Percentiles rank a stretch among this genome's conserved stretches.
These are phyloP conservation scores for Neoaliturus tenellus DNA, from an alignment of 2,888 invertebrate species.

Conservation along the genomic window DNA sequence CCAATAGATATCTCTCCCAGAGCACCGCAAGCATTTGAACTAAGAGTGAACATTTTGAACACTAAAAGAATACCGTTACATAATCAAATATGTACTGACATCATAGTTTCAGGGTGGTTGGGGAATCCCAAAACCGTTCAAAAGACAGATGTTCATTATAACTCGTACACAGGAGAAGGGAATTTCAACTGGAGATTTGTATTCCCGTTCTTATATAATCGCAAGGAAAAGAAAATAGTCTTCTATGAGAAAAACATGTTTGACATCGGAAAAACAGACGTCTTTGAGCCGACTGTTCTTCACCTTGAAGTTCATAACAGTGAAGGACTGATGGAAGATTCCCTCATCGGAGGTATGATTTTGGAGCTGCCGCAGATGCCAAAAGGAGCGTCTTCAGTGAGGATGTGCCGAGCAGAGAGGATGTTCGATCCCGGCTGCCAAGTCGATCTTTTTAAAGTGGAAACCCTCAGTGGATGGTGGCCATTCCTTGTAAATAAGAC, in stretches of 20 bases:
- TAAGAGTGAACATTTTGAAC: conserved; percentile 82
- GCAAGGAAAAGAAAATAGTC: conserved; percentile 85
- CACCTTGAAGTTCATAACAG: conserved; percentile 90
- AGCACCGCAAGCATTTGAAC: conserved; percentile 80
- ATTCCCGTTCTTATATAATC: conserved; percentile 86
- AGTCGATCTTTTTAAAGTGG: conserved; percentile 71
- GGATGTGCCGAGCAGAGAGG: neutral
- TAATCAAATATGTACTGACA: conserved; percentile 84
- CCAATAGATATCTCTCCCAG: conserved; percentile 87
- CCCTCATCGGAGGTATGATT: conserved; percentile 81
- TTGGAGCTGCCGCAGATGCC: conserved; percentile 79
- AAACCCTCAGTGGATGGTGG: conserved; percentile 82
- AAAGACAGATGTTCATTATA: conserved; percentile 89
- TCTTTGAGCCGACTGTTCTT: conserved; percentile 83
- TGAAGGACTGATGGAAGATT: conserved; percentile 84
- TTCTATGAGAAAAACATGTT: conserved; percentile 78
- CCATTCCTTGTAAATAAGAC: conserved; percentile 73
- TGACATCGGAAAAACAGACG: conserved; percentile 78
- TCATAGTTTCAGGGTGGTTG: conserved; percentile 80
- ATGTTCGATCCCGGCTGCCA: conserved; percentile 72
- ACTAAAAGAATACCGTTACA: conserved; percentile 79
- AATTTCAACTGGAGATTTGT: conserved; percentile 95
- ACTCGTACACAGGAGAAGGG: conserved; percentile 86
- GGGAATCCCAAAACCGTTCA: conserved; percentile 75
- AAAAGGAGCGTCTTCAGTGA: conserved; percentile 73